A percentile compares a stretch with the other conserved stretches of the same genome.
Evolutionary conservation across 2,797 vertebrate genomes (phyloP).

Genomic region (Gambusia yucatana): DNA sequence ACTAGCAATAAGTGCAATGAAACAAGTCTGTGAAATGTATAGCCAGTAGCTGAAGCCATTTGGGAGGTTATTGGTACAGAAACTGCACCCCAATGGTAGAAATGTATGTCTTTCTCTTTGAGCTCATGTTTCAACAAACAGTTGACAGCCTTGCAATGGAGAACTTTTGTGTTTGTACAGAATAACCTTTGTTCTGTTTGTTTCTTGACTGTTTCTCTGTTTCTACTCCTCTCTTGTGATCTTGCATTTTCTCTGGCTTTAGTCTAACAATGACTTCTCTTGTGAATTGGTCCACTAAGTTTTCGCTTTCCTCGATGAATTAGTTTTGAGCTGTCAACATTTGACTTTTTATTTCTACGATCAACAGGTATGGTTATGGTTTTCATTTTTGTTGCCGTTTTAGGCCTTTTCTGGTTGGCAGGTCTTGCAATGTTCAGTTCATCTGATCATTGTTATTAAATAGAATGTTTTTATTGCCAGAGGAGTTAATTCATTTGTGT

Average conservation of each 20-base stretch:
- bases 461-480: not conserved
- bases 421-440: not conserved
- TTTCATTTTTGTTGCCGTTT: not conserved
- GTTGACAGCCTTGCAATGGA: not conserved
- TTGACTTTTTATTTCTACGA: not conserved
- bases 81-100: constrained; percentile 19
- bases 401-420: not conserved
- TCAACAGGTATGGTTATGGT: not conserved
- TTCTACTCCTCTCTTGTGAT: not conserved
- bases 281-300: not conserved
- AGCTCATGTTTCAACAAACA: constrained; percentile 4
- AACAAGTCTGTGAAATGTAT: constrained; percentile 41
- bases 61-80: constrained; percentile 21
- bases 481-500: not conserved
- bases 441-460: not conserved
- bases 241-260: not conserved
- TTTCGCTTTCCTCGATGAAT: not conserved
- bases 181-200: constrained; percentile 1
- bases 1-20: constrained; percentile 27
- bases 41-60: constrained; percentile 18
- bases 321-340: not conserved
- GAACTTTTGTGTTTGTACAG: not conserved
- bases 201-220: not conserved
- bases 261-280: not conserved
- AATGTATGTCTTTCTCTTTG: constrained; percentile 24